Evolutionary conservation across 2,113 vertebrate species (phyloP).

Genomic region (Notiomystis cincta): DNA sequence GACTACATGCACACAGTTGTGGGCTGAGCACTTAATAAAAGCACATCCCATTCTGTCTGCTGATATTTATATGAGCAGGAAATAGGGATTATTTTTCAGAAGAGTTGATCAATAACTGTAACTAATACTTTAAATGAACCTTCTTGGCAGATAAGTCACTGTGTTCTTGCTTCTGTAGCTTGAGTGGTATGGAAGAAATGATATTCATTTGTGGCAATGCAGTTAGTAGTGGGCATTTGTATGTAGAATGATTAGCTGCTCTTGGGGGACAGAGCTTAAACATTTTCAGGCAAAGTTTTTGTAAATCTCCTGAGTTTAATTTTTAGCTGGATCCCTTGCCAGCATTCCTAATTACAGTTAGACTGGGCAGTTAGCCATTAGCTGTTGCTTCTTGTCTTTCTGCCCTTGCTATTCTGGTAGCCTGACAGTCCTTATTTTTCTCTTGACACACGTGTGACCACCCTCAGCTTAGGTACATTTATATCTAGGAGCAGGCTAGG

Average conservation of each 20-base stretch:
- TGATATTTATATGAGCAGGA: background rate
- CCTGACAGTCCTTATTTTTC: background rate
- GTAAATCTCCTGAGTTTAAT: background rate
- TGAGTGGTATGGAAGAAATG: background rate
- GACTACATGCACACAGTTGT: background rate
- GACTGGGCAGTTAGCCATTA: background rate
- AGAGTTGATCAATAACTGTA: background rate
- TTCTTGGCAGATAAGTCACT: background rate
- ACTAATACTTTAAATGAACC: background rate
- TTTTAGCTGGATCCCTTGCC: background rate
- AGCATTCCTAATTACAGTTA: background rate
- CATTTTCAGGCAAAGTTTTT: background rate
- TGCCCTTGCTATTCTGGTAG: background rate
- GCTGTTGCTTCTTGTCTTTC: background rate
- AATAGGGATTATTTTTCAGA: background rate
- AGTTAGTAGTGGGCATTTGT: background rate
- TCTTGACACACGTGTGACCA: accelerated
- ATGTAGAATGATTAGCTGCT: background rate
- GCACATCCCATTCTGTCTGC: background rate
- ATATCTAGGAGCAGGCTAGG: background rate
- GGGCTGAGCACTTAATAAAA: background rate
- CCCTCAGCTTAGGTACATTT: background rate
- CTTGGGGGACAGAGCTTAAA: background rate
- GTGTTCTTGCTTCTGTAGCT: background rate
- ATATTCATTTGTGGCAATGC: background rate